These are phyloP conservation scores for Crocidura indochinensis DNA, from an alignment of 2,797 vertebrate species.

Conservation along the genomic window DNA sequence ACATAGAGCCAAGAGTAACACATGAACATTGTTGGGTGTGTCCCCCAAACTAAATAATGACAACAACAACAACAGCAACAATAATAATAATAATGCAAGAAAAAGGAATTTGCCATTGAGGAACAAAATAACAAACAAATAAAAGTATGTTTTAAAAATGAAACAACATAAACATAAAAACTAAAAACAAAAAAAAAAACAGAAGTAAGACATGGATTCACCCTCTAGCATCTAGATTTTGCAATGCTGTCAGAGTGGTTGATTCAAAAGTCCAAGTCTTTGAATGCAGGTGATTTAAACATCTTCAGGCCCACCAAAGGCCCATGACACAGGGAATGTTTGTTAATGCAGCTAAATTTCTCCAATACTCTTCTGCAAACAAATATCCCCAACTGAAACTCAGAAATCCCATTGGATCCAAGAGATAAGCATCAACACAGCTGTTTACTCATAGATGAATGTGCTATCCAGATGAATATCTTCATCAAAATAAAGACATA, in stretches of 20 bases:
- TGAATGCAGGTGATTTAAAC: background rate
- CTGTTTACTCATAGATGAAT: background rate
- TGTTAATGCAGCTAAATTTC: background rate
- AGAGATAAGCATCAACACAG: background rate
- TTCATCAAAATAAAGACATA: conserved; percentile 14
- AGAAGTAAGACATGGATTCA: no score
- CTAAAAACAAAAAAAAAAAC: no score
- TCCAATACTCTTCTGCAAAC: background rate
- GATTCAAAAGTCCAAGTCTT: background rate
- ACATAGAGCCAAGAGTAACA: no score
- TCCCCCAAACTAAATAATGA: no score
- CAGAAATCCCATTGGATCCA: background rate
- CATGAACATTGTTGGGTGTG: no score
- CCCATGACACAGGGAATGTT: background rate
- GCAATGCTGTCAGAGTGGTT: no score
- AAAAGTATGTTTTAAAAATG: no score
- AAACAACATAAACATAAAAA: no score
- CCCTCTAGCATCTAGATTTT: background rate
- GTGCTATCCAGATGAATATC: background rate
- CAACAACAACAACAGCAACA: no score
- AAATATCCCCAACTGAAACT: background rate
- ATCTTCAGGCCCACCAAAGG: background rate
- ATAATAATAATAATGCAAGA: no score
- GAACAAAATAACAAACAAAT: no score
- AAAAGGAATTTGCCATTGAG: no score